Conservation (phyloP, 2,797 vertebrate genomes). For the Dallia pectoralis region DNA sequence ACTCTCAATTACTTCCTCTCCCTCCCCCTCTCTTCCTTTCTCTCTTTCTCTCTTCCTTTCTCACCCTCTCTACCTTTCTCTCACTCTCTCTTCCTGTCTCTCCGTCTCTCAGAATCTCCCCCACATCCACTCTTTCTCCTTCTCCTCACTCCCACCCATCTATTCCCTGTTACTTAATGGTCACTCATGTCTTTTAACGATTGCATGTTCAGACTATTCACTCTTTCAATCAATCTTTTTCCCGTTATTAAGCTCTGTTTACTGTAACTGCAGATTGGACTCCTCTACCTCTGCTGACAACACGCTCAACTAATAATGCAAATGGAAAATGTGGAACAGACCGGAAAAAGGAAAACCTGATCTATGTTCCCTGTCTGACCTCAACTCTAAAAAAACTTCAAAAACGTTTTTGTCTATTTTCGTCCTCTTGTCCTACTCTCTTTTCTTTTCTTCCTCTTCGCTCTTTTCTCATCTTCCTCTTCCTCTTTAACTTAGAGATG, state of each 20-base stretch:
- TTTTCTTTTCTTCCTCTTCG: too few species aligned
- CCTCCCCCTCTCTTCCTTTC: constrained; percentile 1
- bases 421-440: background rate
- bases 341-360: background rate
- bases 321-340: background rate
- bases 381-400: too few species aligned
- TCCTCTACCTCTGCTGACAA: background rate
- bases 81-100: constrained; percentile 11
- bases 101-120: background rate
- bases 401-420: background rate
- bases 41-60: background rate
- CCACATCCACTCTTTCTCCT: background rate
- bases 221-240: constrained; percentile 8
- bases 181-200: constrained; percentile 27
- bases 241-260: constrained; percentile 53
- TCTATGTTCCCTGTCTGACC: background rate
- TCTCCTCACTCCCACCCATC: background rate
- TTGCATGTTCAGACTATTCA: constrained; percentile 38
- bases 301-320: constrained; percentile 17
- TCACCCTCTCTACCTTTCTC: background rate
- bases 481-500: background rate
- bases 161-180: constrained; percentile 42
- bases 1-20: background rate
- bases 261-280: constrained; percentile 31
- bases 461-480: background rate